Conservation (phyloP, 2,797 vertebrate species). For the Mus caroli region DNA sequence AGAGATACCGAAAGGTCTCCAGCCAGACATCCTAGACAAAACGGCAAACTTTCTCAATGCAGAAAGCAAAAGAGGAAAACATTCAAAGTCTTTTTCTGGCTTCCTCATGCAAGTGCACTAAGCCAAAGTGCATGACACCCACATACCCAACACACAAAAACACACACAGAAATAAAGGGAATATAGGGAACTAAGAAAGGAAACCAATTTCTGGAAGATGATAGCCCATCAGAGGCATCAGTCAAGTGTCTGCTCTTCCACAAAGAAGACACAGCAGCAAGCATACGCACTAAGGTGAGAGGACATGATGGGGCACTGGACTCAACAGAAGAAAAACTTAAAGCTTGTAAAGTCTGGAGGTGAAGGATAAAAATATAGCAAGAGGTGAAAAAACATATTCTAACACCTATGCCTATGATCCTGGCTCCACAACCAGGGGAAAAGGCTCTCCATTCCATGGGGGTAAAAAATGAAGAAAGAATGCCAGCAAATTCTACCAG, state of each 20-base stretch:
- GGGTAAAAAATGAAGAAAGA: neutral
- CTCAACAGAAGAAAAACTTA: neutral
- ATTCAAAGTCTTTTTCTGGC: neutral
- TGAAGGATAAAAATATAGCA: neutral
- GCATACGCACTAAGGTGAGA: neutral
- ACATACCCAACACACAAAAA: neutral
- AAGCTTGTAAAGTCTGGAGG: neutral
- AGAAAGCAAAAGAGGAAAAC: neutral
- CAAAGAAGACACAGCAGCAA: neutral
- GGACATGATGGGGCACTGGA: neutral
- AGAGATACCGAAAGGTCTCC: neutral
- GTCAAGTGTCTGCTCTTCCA: neutral
- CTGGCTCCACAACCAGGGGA: neutral
- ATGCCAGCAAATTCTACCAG: neutral
- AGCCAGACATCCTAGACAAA: neutral
- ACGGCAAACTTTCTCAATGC: neutral
- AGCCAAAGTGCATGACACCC: fast-evolving
- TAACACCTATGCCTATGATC: neutral
- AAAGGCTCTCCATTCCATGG: neutral
- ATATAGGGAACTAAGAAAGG: neutral
- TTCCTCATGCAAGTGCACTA: neutral
- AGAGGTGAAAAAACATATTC: neutral
- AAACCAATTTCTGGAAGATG: neutral
- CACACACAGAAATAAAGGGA: neutral
- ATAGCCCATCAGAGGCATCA: neutral